Percentiles rank a stretch among this genome's conserved stretches.
Conservation (phyloP, 2,797 vertebrate species). For the Tauraco hartlaubi region DNA sequence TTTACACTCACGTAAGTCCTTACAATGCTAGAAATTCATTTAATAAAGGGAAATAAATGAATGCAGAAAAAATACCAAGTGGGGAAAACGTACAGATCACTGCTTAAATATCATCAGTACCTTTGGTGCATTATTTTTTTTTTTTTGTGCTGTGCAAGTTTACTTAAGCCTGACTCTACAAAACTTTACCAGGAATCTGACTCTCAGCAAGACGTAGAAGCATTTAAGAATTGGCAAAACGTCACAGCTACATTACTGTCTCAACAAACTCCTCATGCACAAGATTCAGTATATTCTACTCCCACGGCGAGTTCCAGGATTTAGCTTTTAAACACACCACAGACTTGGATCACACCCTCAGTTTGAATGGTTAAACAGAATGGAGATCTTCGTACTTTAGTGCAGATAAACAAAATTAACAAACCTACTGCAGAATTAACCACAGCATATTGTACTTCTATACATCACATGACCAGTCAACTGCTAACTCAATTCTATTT, state of each 20-base stretch:
- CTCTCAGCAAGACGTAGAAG: constrained; percentile 73
- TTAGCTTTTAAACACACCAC: constrained; percentile 73
- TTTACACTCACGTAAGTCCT: constrained; percentile 57
- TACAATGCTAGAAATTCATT: constrained; percentile 33
- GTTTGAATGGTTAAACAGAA: constrained; percentile 74
- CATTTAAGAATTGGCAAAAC: constrained; percentile 79
- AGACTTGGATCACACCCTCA: constrained; percentile 66
- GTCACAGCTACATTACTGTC: constrained; percentile 76
- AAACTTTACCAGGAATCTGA: constrained; percentile 66
- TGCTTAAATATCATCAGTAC: constrained; percentile 57
- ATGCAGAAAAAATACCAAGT: constrained; percentile 24
- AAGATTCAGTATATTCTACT: constrained; percentile 78
- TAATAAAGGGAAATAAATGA: constrained; percentile 60
- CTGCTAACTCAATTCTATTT: constrained; percentile 76
- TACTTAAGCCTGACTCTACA: constrained; percentile 67
- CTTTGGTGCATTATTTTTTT: constrained; percentile 66
- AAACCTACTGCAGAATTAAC: constrained; percentile 76
- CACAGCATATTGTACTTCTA: constrained; percentile 78
- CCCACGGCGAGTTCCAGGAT: constrained; percentile 75
- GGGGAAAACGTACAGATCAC: constrained; percentile 37
- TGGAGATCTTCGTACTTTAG: constrained; percentile 74
- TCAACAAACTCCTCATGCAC: constrained; percentile 80
- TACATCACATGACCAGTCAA: constrained; percentile 71
- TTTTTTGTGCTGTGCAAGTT: constrained; percentile 68
- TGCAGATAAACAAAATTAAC: constrained; percentile 78